Percentiles rank a stretch among this genome's conserved stretches.
These are phyloP conservation scores for Aporophyla nigra DNA, from an alignment of 2,888 invertebrate species.

Conservation along the genomic window DNA sequence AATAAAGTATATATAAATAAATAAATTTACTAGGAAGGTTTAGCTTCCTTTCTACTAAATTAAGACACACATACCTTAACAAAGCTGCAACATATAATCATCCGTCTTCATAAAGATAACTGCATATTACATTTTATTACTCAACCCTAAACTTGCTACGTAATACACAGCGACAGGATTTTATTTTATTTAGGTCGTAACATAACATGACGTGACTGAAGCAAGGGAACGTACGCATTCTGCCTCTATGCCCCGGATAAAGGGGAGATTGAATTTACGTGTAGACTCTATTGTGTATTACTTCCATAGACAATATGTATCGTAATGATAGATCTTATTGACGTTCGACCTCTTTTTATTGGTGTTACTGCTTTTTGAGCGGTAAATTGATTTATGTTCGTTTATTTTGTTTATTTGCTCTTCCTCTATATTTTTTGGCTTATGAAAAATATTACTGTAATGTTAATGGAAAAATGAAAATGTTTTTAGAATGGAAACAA, in stretches of 20 bases:
- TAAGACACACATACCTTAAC: neutral
- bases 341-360: slow-evolving; percentile 40
- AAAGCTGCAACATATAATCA: slow-evolving; percentile 12
- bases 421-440: neutral
- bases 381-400: slow-evolving; percentile 23
- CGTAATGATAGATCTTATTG: slow-evolving; percentile 32
- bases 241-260: slow-evolving; percentile 68
- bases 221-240: slow-evolving; percentile 59
- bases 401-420: too few relatives aligned
- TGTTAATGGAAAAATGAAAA: neutral
- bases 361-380: slow-evolving; percentile 26
- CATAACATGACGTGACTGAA: slow-evolving; percentile 49
- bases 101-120: slow-evolving; percentile 3
- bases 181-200: slow-evolving; percentile 63
- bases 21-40: neutral
- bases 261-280: slow-evolving; percentile 71
- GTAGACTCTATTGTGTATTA: slow-evolving; percentile 50
- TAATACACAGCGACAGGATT: slow-evolving; percentile 40
- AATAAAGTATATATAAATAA: too few relatives aligned
- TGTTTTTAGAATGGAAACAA: neutral
- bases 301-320: slow-evolving; percentile 46
- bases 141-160: slow-evolving; percentile 17
- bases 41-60: neutral
- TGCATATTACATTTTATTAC: slow-evolving; percentile 42
- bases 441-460: neutral